A percentile compares a stretch with the other conserved stretches of the same genome.
Conservation (phyloP, 2,888 invertebrate species). For the Cactoblastis cactorum region DNA sequence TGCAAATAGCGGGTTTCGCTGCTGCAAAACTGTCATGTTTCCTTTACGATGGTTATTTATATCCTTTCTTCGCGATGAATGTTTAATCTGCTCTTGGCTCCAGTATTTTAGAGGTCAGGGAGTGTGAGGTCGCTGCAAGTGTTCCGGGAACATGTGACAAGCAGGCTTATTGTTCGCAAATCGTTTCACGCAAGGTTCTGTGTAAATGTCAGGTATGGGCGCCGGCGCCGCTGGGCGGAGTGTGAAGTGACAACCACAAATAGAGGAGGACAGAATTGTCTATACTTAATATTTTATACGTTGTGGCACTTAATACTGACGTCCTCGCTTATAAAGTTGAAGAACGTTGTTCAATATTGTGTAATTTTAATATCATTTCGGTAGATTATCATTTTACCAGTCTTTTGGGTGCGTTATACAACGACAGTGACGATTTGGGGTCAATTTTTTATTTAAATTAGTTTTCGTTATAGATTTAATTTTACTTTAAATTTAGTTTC, state of each 20-base stretch:
- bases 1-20: slow-evolving; percentile 11
- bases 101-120: slow-evolving; percentile 40
- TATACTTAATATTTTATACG: not conserved
- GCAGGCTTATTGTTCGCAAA: slow-evolving; percentile 63
- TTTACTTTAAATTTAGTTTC: too few species aligned
- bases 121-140: slow-evolving; percentile 50
- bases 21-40: slow-evolving; percentile 13
- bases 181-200: slow-evolving; percentile 62
- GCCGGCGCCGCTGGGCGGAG: slow-evolving; percentile 50
- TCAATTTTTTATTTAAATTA: too few species aligned
- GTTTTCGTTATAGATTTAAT: too few species aligned
- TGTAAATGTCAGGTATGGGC: slow-evolving; percentile 70
- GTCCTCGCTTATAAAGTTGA: too few species aligned
- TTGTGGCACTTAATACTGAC: not conserved
- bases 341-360: too few species aligned
- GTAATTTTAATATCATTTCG: too few species aligned
- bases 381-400: too few species aligned
- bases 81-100: slow-evolving; percentile 12
- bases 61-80: slow-evolving; percentile 15
- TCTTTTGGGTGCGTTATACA: too few species aligned
- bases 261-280: not conserved
- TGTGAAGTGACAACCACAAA: slow-evolving; percentile 14
- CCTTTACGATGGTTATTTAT: slow-evolving; percentile 14
- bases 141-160: slow-evolving; percentile 71
- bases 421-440: too few species aligned